Percentiles rank a stretch among this genome's conserved stretches.
Evolutionary conservation across 2,797 vertebrate genomes (phyloP).

Genomic region (Neostethus bicornis): DNA sequence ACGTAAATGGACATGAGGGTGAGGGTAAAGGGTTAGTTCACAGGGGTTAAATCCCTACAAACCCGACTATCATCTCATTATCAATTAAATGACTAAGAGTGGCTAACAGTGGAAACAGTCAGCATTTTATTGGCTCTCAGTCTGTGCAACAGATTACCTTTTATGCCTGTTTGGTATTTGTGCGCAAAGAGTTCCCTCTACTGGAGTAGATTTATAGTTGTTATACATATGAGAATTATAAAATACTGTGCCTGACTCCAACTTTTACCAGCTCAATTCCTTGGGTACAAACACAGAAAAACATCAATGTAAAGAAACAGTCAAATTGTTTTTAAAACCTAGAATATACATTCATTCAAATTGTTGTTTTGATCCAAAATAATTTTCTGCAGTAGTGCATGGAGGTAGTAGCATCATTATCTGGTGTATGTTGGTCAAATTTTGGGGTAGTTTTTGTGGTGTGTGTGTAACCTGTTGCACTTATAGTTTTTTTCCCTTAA

Average conservation of each 20-base stretch:
- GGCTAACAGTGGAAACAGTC: conserved; percentile 66
- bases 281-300: neutral
- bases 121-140: conserved; percentile 61
- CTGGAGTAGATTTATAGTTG: conserved; percentile 30
- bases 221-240: neutral
- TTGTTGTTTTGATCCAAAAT: too few relatives aligned
- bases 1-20: conserved; percentile 25
- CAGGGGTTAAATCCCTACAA: conserved; percentile 56
- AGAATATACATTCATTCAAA: too few relatives aligned
- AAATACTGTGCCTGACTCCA: neutral
- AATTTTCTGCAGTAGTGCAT: neutral
- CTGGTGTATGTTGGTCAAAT: neutral
- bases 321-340: neutral
- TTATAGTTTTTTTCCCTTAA: too few relatives aligned
- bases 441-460: too few relatives aligned
- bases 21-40: conserved; percentile 54
- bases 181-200: conserved; percentile 47
- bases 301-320: neutral
- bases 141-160: conserved; percentile 32
- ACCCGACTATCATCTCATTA: conserved; percentile 72
- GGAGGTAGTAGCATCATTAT: neutral
- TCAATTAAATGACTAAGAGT: conserved; percentile 74
- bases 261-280: neutral
- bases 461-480: too few relatives aligned
- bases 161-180: neutral